These are phyloP conservation scores for Anastrepha ludens DNA, from an alignment of 1,140 invertebrate genomes.

Conservation along the genomic window DNA sequence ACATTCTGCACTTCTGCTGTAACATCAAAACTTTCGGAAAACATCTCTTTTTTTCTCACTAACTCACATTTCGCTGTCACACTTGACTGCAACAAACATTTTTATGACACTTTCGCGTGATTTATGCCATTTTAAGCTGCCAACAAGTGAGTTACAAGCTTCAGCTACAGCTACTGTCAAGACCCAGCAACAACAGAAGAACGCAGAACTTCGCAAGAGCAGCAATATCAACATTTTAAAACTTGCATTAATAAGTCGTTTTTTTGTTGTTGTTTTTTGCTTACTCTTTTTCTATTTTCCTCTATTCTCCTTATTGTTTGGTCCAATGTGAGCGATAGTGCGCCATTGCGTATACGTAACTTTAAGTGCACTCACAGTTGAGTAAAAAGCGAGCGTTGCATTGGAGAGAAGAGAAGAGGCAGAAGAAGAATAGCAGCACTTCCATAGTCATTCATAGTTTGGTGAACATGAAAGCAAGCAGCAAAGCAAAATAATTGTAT, in stretches of 20 bases:
- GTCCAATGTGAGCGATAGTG: background rate
- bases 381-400: background rate
- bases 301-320: background rate
- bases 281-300: background rate
- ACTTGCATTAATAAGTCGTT: background rate
- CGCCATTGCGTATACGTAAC: constrained; percentile 10
- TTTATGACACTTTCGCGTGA: constrained; percentile 37
- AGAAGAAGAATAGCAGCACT: background rate
- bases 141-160: constrained; percentile 40
- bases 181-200: background rate
- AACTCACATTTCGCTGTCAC: background rate
- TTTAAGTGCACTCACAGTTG: constrained; percentile 21
- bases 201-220: background rate
- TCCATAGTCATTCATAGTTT: constrained; percentile 22
- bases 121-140: constrained; percentile 43
- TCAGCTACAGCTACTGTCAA: background rate
- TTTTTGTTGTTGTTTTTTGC: background rate
- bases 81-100: constrained; percentile 25
- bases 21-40: constrained; percentile 35
- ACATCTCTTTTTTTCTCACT: background rate
- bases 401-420: no score
- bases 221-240: background rate
- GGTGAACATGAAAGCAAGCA: constrained; percentile 25
- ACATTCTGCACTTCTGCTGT: background rate
- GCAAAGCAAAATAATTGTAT: constrained; percentile 42